Percentiles rank a stretch among this genome's conserved stretches.
phyloP scores from a whole-genome alignment of 2,888 invertebrate genomes.

The Spodoptera picta region DNA sequence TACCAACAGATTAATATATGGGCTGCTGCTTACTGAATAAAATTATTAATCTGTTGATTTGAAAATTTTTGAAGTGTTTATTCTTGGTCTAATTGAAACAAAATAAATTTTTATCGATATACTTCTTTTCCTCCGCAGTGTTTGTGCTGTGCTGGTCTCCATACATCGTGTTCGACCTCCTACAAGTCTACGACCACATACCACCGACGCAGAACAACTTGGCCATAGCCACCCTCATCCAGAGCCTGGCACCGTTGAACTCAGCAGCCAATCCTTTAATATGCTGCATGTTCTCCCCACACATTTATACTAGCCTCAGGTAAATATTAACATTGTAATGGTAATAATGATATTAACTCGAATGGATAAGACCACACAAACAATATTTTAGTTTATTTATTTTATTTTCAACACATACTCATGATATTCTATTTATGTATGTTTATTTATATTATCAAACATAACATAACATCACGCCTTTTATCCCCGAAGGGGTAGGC shows the following conservation, averaged over 20 bases:
- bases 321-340: slow-evolving; percentile 72
- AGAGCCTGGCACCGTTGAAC: slow-evolving; percentile 96
- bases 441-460: background rate
- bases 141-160: slow-evolving; percentile 98
- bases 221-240: slow-evolving; percentile 96
- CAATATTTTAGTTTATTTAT: slow-evolving; percentile 3
- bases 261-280: slow-evolving; percentile 98
- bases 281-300: slow-evolving; percentile 97
- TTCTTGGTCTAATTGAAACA: background rate
- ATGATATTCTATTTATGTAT: background rate
- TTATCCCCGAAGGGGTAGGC: too few relatives aligned
- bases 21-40: too few relatives aligned
- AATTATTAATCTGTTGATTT: too few relatives aligned
- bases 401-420: background rate
- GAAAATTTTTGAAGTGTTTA: too few relatives aligned
- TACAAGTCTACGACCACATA: slow-evolving; percentile 95
- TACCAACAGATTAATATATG: too few relatives aligned
- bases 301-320: slow-evolving; percentile 95
- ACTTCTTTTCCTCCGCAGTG: slow-evolving; percentile 87
- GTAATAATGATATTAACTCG: background rate
- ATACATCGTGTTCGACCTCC: slow-evolving; percentile 96
- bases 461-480: too few relatives aligned
- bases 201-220: slow-evolving; percentile 93
- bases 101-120: background rate
- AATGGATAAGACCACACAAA: background rate